phyloP scores from a whole-genome alignment of 2,888 invertebrate species.

The Clanis bilineata region DNA sequence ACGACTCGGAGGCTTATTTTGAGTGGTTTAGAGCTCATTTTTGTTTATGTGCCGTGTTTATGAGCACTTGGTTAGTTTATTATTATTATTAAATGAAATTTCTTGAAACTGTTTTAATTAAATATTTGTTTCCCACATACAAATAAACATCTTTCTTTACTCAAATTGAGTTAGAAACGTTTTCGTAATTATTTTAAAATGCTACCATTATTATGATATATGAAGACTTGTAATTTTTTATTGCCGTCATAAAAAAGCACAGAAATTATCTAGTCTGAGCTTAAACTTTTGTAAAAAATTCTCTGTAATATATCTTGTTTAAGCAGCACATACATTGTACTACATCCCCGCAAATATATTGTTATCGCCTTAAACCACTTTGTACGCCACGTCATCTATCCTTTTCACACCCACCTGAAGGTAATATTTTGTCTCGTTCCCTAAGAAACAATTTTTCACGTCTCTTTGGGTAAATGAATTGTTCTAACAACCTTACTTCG shows the following conservation, averaged over 20 bases:
- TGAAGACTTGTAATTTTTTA: no score
- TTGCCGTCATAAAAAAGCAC: no score
- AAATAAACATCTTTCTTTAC: no score
- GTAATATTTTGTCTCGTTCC: neutral
- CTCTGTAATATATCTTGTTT: neutral
- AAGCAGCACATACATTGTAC: neutral
- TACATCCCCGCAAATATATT: neutral
- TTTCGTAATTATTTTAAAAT: no score
- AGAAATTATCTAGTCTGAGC: no score
- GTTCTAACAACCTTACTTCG: neutral
- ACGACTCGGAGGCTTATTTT: neutral
- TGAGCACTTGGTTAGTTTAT: neutral
- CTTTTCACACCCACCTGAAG: neutral
- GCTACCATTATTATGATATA: no score
- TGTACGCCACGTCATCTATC: neutral
- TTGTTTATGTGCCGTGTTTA: neutral
- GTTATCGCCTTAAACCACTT: neutral
- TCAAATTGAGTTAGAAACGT: no score
- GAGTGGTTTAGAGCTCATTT: neutral
- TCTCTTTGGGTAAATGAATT: neutral
- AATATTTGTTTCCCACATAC: no score
- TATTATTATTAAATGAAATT: neutral
- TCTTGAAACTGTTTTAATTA: neutral
- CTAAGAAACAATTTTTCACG: slow-evolving; percentile 5
- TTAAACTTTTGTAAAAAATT: no score